Base-by-base conservation (phyloP, 2,888 invertebrate genomes). In the Schizaphis graminum region DNA sequence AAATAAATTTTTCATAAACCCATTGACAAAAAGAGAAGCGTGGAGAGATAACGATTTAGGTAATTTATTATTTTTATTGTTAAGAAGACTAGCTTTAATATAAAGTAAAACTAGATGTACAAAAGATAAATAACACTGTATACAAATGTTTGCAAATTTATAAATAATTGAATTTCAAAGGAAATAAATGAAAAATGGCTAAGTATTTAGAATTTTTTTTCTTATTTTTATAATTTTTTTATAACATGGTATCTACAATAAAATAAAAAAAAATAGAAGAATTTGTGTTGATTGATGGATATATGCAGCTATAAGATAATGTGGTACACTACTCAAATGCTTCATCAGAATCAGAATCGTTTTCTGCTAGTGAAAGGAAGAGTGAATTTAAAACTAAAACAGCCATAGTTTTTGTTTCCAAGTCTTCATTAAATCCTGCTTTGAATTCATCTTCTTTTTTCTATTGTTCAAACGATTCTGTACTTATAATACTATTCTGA, bases 391-490 rank as follows among this genome's bases (percentile, higher is more conserved):
- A 94, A n/a, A 94, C 90, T 21, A 91, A 86, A 41, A 94, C 67
- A 1, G 94, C 91, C 94, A 94, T 94, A 7, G 94, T 94, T 94
- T 94, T 94, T 28, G 94, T 94, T 86, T 94, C 94, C 0, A 91
- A 24, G 91, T 94, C 94, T 94, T 94, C 94, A 87, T 94, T 86
- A 24, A 94, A 94, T 41, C 94, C 94, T 41, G 61, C 0, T 94
- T 94, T 94, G 86, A 91, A 94, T 86, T 85, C 91, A 11, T 97
- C 97, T 95, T 97, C 97, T 94, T 96, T 96, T 95, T 98, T 97
- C 98, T 98, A 99, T 95, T 97, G 97, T 95, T 97, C 96, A 96
- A 98, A 98, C 95, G 98, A 97, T 95, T 98, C 98, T 95, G 97
- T 97, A 87, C 97, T 97, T 95, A 98, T 97, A 95, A 98, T 96